Evolutionary conservation across 2,797 vertebrate species (phyloP), one percentile per base, ranked within the genome.

Genomic region (Clarias fuscus): DNA sequence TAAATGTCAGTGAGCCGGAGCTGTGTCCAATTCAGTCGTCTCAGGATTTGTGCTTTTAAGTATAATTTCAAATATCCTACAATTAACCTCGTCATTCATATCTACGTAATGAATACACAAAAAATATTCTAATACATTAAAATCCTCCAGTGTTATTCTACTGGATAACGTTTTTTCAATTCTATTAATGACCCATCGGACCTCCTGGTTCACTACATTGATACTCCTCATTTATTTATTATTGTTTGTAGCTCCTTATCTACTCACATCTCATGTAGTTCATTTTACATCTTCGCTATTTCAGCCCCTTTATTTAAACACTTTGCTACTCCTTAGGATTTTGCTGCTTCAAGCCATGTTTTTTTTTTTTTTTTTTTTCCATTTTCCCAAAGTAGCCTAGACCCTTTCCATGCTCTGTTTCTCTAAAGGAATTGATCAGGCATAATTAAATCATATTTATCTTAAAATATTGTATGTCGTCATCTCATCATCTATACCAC

Each of bases 191-290:
- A 43, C 70, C 22, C 10, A 70, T 24, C 72, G 20, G 30, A 30
- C 17, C 27, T 78, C 27, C 27, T 59, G 56, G 17, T 27, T 22
- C 64, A 3, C 77, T 79, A 22, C 13, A 8, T 48, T 48, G 7
- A 48, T 48, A 81, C 27, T 64, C 22, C 22, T 80, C 59, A 64
- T 43, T 64, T 64, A 37, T 79, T 79, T 30, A 24, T 79, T 79
- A 40, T 62, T 61, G 62, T 40, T 37, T 18, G 14, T 43, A 27
- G 43, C 22, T 81, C 78, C 43, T 81, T 48, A 65, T 27, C 37
- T 4, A 27, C 61, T 18, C 59, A 43, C 61, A 65, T 81, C 24
- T 24, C 15, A 65, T 65, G 14, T 27, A 65, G 65, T 65, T 43
- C 18, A 48, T 65, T 81, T 65, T 14, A 43, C 61, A 22, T 64